Percentiles rank a stretch among this genome's conserved stretches.
phyloP scores from a whole-genome alignment of 2,888 invertebrate genomes.

The Melangyna quadrimaculata region DNA sequence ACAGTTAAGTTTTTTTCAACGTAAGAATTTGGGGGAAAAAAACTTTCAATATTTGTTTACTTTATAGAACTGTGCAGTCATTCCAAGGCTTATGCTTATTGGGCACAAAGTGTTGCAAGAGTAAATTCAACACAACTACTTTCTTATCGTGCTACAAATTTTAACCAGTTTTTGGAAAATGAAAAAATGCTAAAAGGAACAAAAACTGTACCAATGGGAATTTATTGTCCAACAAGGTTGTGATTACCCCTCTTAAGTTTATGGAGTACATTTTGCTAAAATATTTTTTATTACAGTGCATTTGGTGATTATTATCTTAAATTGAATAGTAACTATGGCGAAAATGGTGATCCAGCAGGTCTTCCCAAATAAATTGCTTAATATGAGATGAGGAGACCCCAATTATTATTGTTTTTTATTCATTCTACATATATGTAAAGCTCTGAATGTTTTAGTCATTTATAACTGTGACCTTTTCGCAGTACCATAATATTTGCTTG shows the following conservation, averaged over 20 bases:
- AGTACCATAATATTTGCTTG: too few relatives aligned
- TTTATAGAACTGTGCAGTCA: conserved; percentile 83
- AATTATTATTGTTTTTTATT: too few relatives aligned
- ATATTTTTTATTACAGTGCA: conserved; percentile 9
- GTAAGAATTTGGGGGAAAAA: too few relatives aligned
- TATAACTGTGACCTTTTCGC: too few relatives aligned
- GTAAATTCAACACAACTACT: conserved; percentile 81
- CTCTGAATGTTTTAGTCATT: too few relatives aligned
- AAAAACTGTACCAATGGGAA: conserved; percentile 77
- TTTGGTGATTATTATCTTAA: conserved; percentile 31
- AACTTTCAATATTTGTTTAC: too few relatives aligned
- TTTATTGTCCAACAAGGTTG: conserved; percentile 76
- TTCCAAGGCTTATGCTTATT: conserved; percentile 84
- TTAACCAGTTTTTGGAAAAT: conserved; percentile 82
- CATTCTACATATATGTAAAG: too few relatives aligned
- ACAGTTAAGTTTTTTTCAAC: too few relatives aligned
- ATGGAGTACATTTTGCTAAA: neutral
- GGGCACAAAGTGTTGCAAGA: conserved; percentile 82
- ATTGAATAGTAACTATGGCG: conserved; percentile 24
- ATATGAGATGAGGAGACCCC: too few relatives aligned
- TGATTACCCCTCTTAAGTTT: too few relatives aligned
- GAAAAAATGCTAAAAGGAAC: conserved; percentile 65
- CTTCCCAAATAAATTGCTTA: neutral
- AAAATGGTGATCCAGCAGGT: neutral
- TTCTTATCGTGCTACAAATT: conserved; percentile 82